Evolutionary conservation across 2,888 invertebrate genomes (phyloP), one percentile per base, ranked within the genome.

Genomic region (Machimus atricapillus): DNA sequence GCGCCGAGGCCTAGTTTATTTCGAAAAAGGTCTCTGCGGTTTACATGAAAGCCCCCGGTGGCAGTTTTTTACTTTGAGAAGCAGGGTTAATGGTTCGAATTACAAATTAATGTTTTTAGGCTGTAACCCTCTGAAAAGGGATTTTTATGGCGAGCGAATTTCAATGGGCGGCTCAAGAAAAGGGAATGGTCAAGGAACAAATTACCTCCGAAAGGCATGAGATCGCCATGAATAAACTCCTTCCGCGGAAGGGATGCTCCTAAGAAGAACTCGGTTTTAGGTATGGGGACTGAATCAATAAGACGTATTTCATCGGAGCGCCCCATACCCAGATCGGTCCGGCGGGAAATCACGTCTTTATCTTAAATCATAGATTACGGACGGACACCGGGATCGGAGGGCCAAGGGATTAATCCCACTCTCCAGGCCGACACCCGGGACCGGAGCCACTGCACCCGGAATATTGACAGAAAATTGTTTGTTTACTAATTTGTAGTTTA

Each of bases 401-500:
- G 37, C 40, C 34, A 9, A 37, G 19, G 37, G 34, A n/a, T 27
- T 66, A 66, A 66, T 66, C 66, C 27, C 66, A 66, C 9, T 23
- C 66, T 66, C n/a, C n/a, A n/a, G 66, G 8, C 66, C 66, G 27
- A 66, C 27, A 27, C 23, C 27, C 66, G 27, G 27, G 66, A 66
- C 19, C 27, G 66, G 27, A 66, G 27, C 27, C 4, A 27, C 23
- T 66, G 66, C 66, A 66, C 66, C 66, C 56, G 27, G 87, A 85
- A 85, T 85, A 87, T 87, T 87, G 87, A 83, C 85, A 87, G 85
- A 87, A 87, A 87, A 87, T 87, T 87, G 85, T 87, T 87, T 87
- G 87, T 87, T 87, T 87, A 87, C 87, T 87, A 87, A 87, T 87
- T 87, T 87, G 87, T 85, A 87, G 87, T 87, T 87, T 87, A 87